A percentile compares a stretch with the other conserved stretches of the same genome.
phyloP scores from a whole-genome alignment of 2,797 vertebrate species.

The Sebastes matsubarae region DNA sequence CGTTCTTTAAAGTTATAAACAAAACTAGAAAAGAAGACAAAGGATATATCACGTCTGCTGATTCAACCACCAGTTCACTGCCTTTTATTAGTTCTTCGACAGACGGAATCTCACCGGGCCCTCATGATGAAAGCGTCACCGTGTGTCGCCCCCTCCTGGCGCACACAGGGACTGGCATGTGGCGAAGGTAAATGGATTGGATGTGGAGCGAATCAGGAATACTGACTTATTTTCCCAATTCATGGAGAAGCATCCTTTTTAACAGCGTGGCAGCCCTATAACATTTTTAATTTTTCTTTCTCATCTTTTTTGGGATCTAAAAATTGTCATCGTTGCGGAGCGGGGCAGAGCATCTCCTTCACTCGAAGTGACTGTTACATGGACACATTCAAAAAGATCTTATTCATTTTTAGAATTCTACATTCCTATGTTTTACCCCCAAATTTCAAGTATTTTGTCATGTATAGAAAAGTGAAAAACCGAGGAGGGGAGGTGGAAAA shows the following conservation, averaged over 20 bases:
- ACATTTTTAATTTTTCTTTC: constrained; percentile 70
- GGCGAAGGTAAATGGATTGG: constrained; percentile 72
- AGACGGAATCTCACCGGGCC: constrained; percentile 76
- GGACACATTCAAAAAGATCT: constrained; percentile 76
- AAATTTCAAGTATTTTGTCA: constrained; percentile 83
- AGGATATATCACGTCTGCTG: constrained; percentile 82
- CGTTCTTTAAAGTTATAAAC: constrained; percentile 82
- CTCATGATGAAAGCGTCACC: constrained; percentile 65
- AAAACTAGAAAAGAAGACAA: constrained; percentile 81
- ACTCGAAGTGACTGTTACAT: constrained; percentile 81
- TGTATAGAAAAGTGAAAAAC: constrained; percentile 78
- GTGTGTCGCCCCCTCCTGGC: constrained; percentile 70
- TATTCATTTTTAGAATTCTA: constrained; percentile 80
- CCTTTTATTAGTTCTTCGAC: constrained; percentile 81
- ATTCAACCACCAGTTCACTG: constrained; percentile 83
- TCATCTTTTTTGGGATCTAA: constrained; percentile 75
- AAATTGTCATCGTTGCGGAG: constrained; percentile 57
- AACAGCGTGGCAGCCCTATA: constrained; percentile 81
- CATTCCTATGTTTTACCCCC: constrained; percentile 82
- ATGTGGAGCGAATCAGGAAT: constrained; percentile 79
- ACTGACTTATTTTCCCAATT: constrained; percentile 79
- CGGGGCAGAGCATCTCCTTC: constrained; percentile 65
- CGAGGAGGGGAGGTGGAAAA: constrained; percentile 72
- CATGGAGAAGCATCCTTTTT: constrained; percentile 72
- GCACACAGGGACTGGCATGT: constrained; percentile 70